Conservation (phyloP, 2,888 invertebrate species). For the Mactromeris polynyma region DNA sequence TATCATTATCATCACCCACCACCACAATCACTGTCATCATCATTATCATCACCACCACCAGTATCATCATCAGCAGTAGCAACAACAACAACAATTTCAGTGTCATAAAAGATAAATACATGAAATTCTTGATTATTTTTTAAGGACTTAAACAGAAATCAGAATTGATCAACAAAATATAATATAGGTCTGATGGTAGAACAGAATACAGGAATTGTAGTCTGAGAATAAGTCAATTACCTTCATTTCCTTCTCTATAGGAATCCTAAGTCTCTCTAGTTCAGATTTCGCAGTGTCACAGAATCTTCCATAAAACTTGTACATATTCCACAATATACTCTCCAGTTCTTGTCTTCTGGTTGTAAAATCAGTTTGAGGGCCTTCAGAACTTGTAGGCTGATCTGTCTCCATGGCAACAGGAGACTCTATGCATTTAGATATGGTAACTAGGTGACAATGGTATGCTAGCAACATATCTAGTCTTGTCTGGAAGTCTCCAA, state of each 20-base stretch:
- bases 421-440: slow-evolving; percentile 85
- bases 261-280: slow-evolving; percentile 91
- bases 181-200: too few relatives aligned
- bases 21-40: too few relatives aligned
- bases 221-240: slow-evolving; percentile 77
- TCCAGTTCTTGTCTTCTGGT: slow-evolving; percentile 54
- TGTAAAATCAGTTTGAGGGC: slow-evolving; percentile 22
- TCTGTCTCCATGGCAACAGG: slow-evolving; percentile 17
- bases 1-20: too few relatives aligned
- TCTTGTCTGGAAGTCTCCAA: slow-evolving; percentile 94
- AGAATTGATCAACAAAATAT: too few relatives aligned
- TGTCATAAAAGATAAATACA: too few relatives aligned
- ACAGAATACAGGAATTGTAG: too few relatives aligned
- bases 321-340: slow-evolving; percentile 88
- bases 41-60: too few relatives aligned
- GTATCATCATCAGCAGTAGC: too few relatives aligned
- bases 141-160: too few relatives aligned
- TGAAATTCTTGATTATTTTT: too few relatives aligned
- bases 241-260: slow-evolving; percentile 96
- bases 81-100: too few relatives aligned
- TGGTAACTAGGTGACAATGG: slow-evolving; percentile 92
- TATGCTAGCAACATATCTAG: slow-evolving; percentile 93
- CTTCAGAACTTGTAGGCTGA: not conserved
- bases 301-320: slow-evolving; percentile 95
- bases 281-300: slow-evolving; percentile 90